Base-by-base conservation (phyloP, 2,888 invertebrate species). In the Anagyrus pseudococci region DNA sequence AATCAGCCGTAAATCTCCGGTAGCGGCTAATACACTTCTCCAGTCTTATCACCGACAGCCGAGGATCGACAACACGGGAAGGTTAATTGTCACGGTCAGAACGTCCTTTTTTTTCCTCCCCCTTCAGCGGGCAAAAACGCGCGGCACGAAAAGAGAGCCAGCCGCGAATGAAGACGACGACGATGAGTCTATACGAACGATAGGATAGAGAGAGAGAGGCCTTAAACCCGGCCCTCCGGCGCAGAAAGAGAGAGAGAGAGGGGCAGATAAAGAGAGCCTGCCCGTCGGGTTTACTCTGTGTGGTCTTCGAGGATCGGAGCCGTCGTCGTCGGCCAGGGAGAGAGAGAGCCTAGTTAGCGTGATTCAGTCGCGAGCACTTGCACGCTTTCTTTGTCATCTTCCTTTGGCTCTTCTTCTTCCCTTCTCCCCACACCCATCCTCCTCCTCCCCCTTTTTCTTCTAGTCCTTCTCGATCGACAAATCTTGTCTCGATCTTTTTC, bases 261-360 rank as follows among this genome's bases (percentile, higher is more conserved):
- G 40, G 44, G 44, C 17, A 19, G 49, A 41, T 22, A 26, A 6
- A 46, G 37, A 44, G 37, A 40, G 17, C 22, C 48, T 23, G 25
- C 17, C 22, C 2, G 20, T 56, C 26, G 46, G 40, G 33, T 46
- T 56, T 60, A 26, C 53, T 56, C 41, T 44, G 46, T 49, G 49
- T 37, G 44, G 56, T 56, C 49, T 52, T 44, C 20, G 20, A 10
- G 8, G n/a, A 33, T 49, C 17, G 52, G 29, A 29, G 4, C 4
- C 10, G 26, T n/a, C 20, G 50, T 48, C 29, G 46, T 41, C 3
- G 17, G n/a, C 17, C 26, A 33, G 22, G 44, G 22, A 3, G 26
- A n/a, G 4, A 25, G 3, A 1, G 22, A 54, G 46, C 10, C 50
- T 56, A 56, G 56, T 52, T 50, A 57, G 56, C 40, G 55, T 47